Evolutionary conservation across 2,113 vertebrate species (phyloP).

Genomic region (Oostethus manadensis): DNA sequence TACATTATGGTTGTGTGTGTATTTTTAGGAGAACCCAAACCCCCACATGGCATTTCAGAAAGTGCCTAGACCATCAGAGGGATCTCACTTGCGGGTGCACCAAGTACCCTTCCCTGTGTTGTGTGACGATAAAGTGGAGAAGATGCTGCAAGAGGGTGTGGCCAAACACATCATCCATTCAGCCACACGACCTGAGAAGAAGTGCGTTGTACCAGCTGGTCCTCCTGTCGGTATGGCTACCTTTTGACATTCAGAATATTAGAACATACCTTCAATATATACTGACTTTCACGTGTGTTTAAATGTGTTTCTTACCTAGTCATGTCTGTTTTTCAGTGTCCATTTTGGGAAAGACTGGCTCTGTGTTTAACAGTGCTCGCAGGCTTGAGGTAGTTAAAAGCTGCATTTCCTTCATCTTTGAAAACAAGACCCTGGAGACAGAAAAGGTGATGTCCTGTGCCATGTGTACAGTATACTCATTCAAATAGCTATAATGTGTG

Average conservation of each 20-base stretch:
- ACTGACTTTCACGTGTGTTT: neutral
- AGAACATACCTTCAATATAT: neutral
- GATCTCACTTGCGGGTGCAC: conserved; percentile 93
- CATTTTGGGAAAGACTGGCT: conserved; percentile 83
- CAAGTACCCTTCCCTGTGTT: conserved; percentile 87
- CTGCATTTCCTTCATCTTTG: conserved; percentile 93
- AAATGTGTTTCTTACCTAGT: neutral
- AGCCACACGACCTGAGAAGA: conserved; percentile 77
- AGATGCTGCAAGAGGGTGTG: conserved; percentile 78
- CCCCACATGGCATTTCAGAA: conserved; percentile 98
- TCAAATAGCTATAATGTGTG: neutral
- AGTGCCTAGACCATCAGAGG: conserved; percentile 91
- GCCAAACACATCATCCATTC: conserved; percentile 72
- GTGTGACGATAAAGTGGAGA: conserved; percentile 82
- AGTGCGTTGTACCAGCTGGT: conserved; percentile 93
- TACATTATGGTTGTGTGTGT: conserved; percentile 4
- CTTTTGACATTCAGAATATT: neutral
- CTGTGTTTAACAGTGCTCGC: conserved; percentile 95
- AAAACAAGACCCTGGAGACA: conserved; percentile 94
- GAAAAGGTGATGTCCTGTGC: conserved; percentile 83
- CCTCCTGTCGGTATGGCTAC: conserved; percentile 86
- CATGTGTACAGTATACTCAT: conserved; percentile 24
- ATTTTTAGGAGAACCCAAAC: conserved; percentile 89
- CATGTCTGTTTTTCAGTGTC: conserved; percentile 75
- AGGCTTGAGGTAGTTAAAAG: conserved; percentile 93